phyloP scores from a whole-genome alignment of 2,797 vertebrate species.

The Macropodus opercularis region DNA sequence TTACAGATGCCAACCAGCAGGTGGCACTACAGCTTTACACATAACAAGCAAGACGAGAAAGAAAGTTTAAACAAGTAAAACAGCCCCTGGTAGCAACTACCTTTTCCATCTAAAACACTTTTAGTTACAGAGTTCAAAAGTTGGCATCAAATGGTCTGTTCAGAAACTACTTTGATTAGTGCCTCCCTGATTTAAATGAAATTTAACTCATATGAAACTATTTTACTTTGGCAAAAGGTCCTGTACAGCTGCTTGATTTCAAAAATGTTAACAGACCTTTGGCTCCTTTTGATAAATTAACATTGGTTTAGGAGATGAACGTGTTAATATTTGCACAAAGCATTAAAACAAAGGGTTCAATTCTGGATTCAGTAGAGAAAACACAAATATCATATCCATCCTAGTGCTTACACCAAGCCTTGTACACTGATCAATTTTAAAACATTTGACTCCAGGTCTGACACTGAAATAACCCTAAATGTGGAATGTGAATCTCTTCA shows the following conservation, averaged over 20 bases:
- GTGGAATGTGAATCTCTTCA: slow-evolving; percentile 59
- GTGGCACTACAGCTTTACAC: slow-evolving; percentile 20
- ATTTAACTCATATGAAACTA: background rate
- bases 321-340: background rate
- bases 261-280: slow-evolving; percentile 16
- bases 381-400: background rate
- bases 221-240: background rate
- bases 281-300: slow-evolving; percentile 13
- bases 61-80: background rate
- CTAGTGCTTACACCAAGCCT: background rate
- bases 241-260: background rate
- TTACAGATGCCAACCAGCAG: slow-evolving; percentile 16
- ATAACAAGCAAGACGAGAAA: background rate
- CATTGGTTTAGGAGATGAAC: background rate
- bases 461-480: slow-evolving; percentile 2
- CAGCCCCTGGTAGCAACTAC: no score
- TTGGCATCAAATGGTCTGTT: background rate
- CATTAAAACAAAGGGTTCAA: background rate
- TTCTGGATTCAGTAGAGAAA: background rate
- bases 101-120: background rate
- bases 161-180: background rate
- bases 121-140: background rate
- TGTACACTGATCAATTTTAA: slow-evolving; percentile 15
- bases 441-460: slow-evolving; percentile 6
- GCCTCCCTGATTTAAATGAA: background rate